Evolutionary conservation across 2,113 vertebrate species (phyloP).

Genomic region (Speoplatyrhinus poulsoni): DNA sequence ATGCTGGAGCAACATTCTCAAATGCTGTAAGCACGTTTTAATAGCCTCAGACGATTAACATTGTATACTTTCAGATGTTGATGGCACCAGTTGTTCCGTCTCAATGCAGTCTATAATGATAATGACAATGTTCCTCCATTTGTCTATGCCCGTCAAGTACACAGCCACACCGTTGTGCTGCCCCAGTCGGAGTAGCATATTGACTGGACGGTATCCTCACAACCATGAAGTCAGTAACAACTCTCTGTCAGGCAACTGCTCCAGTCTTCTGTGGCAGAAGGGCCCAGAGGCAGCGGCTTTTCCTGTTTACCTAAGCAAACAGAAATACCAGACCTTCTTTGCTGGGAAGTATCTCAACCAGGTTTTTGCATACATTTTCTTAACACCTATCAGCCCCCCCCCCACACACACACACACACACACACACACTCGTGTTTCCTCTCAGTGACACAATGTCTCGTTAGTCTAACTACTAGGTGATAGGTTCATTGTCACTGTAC

Average conservation of each 20-base stretch:
- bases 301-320: constrained; percentile 74
- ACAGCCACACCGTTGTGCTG: constrained; percentile 79
- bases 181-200: constrained; percentile 78
- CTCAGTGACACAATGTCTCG: background rate
- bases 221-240: constrained; percentile 81
- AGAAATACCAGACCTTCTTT: constrained; percentile 79
- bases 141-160: constrained; percentile 55
- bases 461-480: no score
- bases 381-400: background rate
- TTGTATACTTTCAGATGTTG: background rate
- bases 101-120: no score
- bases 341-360: constrained; percentile 81
- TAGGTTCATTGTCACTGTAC: no score
- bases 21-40: constrained; percentile 72
- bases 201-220: constrained; percentile 79
- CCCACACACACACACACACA: background rate
- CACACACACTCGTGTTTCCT: background rate
- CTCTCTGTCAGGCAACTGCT: constrained; percentile 79
- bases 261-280: constrained; percentile 74
- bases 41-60: background rate
- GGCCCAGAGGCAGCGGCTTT: constrained; percentile 67
- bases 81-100: background rate
- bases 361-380: constrained; percentile 49
- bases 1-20: constrained; percentile 75
- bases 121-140: background rate